phyloP scores from a whole-genome alignment of 2,113 vertebrate genomes.

The Orycteropus afer region DNA sequence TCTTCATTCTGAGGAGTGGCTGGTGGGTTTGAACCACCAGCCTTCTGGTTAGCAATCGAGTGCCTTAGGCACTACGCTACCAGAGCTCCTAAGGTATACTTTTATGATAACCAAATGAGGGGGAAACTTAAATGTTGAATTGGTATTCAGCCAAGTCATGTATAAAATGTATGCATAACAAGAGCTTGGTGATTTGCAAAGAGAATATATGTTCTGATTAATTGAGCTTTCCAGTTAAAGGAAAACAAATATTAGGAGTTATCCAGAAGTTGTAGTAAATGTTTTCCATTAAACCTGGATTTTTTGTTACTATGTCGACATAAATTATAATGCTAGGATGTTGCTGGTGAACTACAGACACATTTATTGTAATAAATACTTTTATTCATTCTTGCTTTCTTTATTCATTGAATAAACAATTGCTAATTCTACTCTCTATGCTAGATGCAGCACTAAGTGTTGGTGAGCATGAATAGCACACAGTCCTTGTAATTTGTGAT shows the following conservation, averaged over 20 bases:
- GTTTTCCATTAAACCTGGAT: neutral
- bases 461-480: neutral
- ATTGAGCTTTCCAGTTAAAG: constrained; percentile 3
- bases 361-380: neutral
- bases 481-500: neutral
- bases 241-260: neutral
- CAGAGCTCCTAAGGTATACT: too few species aligned
- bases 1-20: too few species aligned
- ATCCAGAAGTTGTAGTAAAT: neutral
- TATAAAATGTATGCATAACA: neutral
- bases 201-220: neutral
- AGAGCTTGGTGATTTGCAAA: neutral
- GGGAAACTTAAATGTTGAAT: constrained; percentile 29
- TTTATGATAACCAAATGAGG: constrained; percentile 44
- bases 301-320: neutral
- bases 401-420: constrained; percentile 1
- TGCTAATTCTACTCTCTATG: neutral
- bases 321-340: neutral
- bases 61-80: too few species aligned
- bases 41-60: too few species aligned
- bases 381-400: constrained; percentile 36
- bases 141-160: neutral
- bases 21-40: too few species aligned
- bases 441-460: neutral
- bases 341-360: neutral